Evolutionary conservation across 1,140 invertebrate species (phyloP), one percentile per base, ranked within the genome.

Genomic region (Pygmarrhopalites habei): DNA sequence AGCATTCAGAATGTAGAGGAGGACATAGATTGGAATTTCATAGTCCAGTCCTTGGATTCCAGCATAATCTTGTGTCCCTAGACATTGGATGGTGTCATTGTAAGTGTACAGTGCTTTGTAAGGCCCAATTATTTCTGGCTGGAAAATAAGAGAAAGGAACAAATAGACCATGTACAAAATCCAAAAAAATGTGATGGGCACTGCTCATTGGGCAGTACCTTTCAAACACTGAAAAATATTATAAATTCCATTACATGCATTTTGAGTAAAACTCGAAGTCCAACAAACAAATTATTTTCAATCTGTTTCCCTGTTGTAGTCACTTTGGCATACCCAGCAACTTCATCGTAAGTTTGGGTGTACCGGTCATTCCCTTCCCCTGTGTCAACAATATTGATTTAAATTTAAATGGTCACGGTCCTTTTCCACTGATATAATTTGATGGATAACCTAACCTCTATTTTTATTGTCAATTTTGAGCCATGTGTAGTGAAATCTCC

Each of bases 1-100:
- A 4, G 29, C 61, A 41, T 58, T 63, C 15, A 63, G 43, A 28
- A 63, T 46, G 49, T 63, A 53, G 15, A 63, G 55, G 2, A 63
- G 43, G 23, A 63, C 53, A 30, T 63, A 63, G 15, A 63, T 28
- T 25, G 61, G 61, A 44, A 63, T 35, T 19, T 57, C 17, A 32
- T 55, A 49, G 15, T 26, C 25, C 12, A 28, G 4, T 28, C 55
- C 61, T 2, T 26, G 32, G 3, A 41, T 57, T 19, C 61, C 61
- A 25, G 53, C 53, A 30, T 60, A 57, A 2, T 10, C 29, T 51
- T 44, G 14, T 17, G 46, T 53, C 21, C 26, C 23, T 15, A 30
- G 17, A 32, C 61, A 63, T 39, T 32, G 53, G 21, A 35, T 19
- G 5, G 4, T 7, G 39, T 55, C 35, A 4, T 10, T 26, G n/a